Base-by-base conservation (phyloP, 2,888 invertebrate genomes). In the Macrophya annulata region DNA sequence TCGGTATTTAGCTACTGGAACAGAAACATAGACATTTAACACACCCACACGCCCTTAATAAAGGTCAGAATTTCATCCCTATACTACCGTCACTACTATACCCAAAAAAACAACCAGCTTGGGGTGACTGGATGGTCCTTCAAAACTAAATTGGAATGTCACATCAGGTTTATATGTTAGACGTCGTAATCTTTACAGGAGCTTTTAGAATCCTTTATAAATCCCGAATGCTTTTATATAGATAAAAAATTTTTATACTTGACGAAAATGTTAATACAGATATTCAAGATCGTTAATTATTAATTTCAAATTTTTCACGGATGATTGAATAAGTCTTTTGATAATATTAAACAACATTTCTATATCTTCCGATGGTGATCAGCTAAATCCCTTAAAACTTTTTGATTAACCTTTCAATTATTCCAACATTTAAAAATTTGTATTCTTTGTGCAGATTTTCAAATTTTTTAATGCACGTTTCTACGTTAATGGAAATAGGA, bases 121-220 rank as follows among this genome's bases (percentile, higher is more conserved):
- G 3, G 45, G 45, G 72, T 3, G 72, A 21, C 31, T 6, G 68
- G 68, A 68, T 68, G 72, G 43, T n/a, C 45, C 72, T 74, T n/a
- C n/a, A 74, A 74, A 74, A 45, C 43, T 21, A 45, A 45, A 45
- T 74, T 74, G 45, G 45, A 74, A 74, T 74, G 72, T 74, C 72
- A 45, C n/a, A 74, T 45, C n/a, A 37, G 6, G 68, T 68, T 37
- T 17, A 68, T 17, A 68, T 68, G 68, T 68, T 68, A 68, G 68
- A 68, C 68, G 37, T 68, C 37, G 37, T 37, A 68, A 68, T 68
- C 68, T 17, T 37, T 68, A 37, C 37, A 68, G 8, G 37, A 68
- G 68, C 31, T 68, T 37, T 37, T 37, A 37, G 17, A 37, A 37
- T 37, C 5, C 68, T 37, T 68, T 1, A 37, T 5, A 17, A 37